Percentiles rank a stretch among this genome's conserved stretches.
phyloP scores from a whole-genome alignment of 2,797 vertebrate genomes.

The Sebastes diaconus region DNA sequence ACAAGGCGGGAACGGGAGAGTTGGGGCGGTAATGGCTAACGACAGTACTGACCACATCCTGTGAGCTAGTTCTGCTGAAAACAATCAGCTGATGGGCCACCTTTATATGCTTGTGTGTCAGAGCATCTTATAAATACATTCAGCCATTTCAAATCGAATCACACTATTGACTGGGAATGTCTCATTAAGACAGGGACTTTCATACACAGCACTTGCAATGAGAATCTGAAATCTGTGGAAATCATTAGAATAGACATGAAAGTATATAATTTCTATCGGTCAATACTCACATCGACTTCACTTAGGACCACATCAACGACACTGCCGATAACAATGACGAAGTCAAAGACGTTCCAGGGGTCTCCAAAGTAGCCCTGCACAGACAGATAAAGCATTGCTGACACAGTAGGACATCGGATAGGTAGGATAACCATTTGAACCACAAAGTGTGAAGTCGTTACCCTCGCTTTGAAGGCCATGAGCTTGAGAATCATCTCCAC shows the following conservation, averaged over 20 bases:
- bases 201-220: constrained; percentile 14
- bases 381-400: neutral
- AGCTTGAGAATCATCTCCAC: constrained; percentile 98
- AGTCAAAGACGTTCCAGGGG: constrained; percentile 99
- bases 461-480: constrained; percentile 96
- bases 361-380: constrained; percentile 97
- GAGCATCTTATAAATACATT: constrained; percentile 60
- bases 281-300: constrained; percentile 93
- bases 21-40: constrained; percentile 3
- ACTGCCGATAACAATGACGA: constrained; percentile 96
- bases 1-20: neutral
- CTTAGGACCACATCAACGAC: constrained; percentile 97
- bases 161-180: neutral
- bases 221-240: neutral
- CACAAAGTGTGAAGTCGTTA: constrained; percentile 57
- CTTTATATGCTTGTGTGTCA: constrained; percentile 48
- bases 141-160: constrained; percentile 14
- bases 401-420: neutral
- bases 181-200: neutral
- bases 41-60: constrained; percentile 66
- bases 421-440: neutral
- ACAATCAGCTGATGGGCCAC: constrained; percentile 54
- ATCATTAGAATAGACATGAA: neutral
- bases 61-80: constrained; percentile 61
- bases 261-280: neutral